Conservation (phyloP, 2,113 vertebrate genomes). For the Arenaria interpres region DNA sequence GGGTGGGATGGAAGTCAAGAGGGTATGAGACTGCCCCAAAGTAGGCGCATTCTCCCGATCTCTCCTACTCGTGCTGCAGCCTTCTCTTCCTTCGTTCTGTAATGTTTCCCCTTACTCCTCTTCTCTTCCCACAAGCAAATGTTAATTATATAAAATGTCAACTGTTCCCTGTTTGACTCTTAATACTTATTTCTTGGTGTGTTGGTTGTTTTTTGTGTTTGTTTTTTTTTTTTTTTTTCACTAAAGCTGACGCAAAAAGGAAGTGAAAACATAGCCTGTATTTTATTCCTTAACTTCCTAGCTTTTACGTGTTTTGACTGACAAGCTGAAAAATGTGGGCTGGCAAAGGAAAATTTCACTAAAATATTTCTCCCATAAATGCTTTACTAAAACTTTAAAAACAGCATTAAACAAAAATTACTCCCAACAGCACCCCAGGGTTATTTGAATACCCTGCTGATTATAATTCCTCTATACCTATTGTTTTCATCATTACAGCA, state of each 20-base stretch:
- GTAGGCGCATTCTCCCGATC: neutral
- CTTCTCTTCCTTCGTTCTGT: neutral
- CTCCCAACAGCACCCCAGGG: neutral
- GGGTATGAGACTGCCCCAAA: neutral
- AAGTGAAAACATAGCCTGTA: neutral
- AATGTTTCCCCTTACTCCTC: neutral
- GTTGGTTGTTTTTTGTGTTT: neutral
- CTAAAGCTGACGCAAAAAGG: neutral
- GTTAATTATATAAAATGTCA: neutral
- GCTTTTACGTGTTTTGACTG: neutral
- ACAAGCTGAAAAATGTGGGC: neutral
- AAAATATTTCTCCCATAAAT: neutral
- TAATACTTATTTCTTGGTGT: neutral
- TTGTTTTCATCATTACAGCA: conserved; percentile 7
- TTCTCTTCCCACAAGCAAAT: neutral
- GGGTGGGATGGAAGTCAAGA: neutral
- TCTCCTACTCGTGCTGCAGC: neutral
- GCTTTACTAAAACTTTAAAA: neutral
- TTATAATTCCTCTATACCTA: neutral
- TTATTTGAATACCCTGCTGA: neutral
- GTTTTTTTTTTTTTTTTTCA: neutral
- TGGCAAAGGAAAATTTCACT: neutral
- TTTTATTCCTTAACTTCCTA: neutral
- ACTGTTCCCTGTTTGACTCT: neutral
- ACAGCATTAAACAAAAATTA: conserved; percentile 7